phyloP scores from a whole-genome alignment of 2,797 vertebrate genomes.

The Spondyliosoma cantharus region DNA sequence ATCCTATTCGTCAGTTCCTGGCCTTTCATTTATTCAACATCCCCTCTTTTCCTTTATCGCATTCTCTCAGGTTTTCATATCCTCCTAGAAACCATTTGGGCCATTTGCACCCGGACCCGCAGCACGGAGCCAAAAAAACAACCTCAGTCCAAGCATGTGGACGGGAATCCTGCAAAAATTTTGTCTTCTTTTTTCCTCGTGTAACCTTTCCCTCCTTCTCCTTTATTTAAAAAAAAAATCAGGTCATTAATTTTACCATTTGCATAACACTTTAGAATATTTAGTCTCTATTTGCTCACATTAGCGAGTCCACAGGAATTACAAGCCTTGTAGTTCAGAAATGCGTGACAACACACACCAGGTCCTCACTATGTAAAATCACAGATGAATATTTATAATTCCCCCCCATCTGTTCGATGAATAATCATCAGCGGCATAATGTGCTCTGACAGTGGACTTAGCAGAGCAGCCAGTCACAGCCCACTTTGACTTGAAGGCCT shows the following conservation, averaged over 20 bases:
- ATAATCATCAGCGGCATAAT: constrained; percentile 59
- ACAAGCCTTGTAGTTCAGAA: constrained; percentile 40
- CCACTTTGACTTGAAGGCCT: constrained; percentile 48
- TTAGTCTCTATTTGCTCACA: constrained; percentile 48
- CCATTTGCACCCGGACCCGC: constrained; percentile 26
- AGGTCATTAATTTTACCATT: constrained; percentile 29
- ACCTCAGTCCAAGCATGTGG: not conserved
- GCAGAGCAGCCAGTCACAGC: constrained; percentile 36
- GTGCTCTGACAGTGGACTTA: constrained; percentile 49
- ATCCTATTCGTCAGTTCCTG: constrained; percentile 71
- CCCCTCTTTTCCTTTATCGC: constrained; percentile 31
- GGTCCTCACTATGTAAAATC: constrained; percentile 61
- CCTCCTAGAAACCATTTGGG: constrained; percentile 27
- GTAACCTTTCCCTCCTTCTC: constrained; percentile 10
- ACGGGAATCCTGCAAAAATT: not conserved
- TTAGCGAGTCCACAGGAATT: constrained; percentile 34
- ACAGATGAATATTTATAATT: constrained; percentile 65
- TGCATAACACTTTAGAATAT: constrained; percentile 44
- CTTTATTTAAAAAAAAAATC: constrained; percentile 6
- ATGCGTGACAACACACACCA: constrained; percentile 46
- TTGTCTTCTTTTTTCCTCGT: not conserved
- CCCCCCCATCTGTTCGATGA: constrained; percentile 61
- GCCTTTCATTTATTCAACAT: constrained; percentile 66
- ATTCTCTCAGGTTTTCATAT: constrained; percentile 30
- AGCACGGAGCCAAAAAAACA: not conserved